Conservation (phyloP, 1,140 invertebrate species). For the Drosophila sulfurigaster region DNA sequence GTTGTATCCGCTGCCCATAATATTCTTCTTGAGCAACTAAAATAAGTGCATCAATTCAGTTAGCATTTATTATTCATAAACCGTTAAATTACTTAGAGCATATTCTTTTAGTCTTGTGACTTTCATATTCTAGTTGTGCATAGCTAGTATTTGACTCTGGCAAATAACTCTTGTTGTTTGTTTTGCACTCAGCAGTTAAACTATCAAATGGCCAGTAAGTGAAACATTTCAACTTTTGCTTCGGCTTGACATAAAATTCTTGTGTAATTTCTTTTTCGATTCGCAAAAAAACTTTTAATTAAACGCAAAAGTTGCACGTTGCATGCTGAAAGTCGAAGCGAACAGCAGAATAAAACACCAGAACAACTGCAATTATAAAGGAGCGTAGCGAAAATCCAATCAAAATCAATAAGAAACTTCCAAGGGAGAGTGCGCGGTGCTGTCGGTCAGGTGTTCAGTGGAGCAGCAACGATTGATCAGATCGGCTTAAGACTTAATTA, state of each 20-base stretch:
- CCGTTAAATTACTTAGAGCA: background rate
- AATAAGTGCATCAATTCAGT: constrained; percentile 2
- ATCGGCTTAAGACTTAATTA: constrained; percentile 59
- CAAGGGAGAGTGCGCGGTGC: background rate
- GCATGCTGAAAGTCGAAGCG: constrained; percentile 15
- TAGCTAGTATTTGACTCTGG: background rate
- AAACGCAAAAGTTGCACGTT: constrained; percentile 44
- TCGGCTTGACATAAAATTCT: constrained; percentile 29
- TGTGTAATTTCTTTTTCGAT: constrained; percentile 34
- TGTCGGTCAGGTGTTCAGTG: constrained; percentile 22
- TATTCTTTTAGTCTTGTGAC: too few species aligned
- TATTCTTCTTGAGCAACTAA: background rate
- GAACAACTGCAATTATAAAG: constrained; percentile 15
- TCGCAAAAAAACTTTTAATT: constrained; percentile 65
- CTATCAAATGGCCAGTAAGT: constrained; percentile 28
- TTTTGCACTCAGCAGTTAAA: constrained; percentile 28
- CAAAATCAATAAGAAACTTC: constrained; percentile 45
- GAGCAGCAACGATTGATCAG: constrained; percentile 15
- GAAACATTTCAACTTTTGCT: constrained; percentile 20
- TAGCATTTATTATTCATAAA: background rate
- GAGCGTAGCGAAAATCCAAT: constrained; percentile 44
- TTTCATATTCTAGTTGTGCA: too few species aligned
- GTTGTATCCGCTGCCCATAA: background rate
- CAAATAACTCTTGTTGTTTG: constrained; percentile 1
- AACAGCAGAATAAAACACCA: background rate